Evolutionary conservation across 2,797 vertebrate species (phyloP), one percentile per base, ranked within the genome.

Genomic region (Bovichtus variegatus): DNA sequence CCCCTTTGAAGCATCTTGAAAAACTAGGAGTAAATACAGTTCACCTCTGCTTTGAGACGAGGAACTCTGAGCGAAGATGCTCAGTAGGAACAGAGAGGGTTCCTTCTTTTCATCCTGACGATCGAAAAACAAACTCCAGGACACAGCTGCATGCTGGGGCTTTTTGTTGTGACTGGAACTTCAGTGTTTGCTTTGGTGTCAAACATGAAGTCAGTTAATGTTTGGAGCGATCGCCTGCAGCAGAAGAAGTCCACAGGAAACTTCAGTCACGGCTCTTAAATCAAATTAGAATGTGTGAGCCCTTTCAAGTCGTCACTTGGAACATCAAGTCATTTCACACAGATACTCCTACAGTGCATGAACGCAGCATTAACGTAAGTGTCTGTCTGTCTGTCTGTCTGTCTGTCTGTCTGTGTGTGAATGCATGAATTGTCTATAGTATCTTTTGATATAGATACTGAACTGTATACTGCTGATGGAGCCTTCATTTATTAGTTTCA

Each of bases 311-410:
- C 16, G 5, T 41, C 50, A 38, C 78, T 80, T 75, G 83, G 73
- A 83, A 80, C 59, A 55, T 61, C 1, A 13, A 79, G 50, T 62
- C 53, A n/a, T 50, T 41, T 43, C 40, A 43, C 65, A 27, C 59
- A 43, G 15, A 55, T 13, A 12, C 43, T 61, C 34, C 53, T 10
- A 21, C 9, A 40, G 34, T 38, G 44, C 74, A 50, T 43, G 59
- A 85, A 69, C 11, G 69, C 66, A 75, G 76, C 79, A 84, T 81
- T 51, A 78, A 55, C 13, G 31, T 36, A 38, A 76, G 62, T 12
- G 40, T 55, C 64, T 67, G 38, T 55, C 65, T 57, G 67, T 21
- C 55, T 50, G 55, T 29, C 44, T 38, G 38, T 38, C 63, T 62
- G 65, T 25, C 40, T 23, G 57, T 9, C 11, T 16, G 21, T 19